Evolutionary conservation across 2,888 invertebrate species (phyloP), one percentile per base, ranked within the genome.

Genomic region (Abrostola triplasia): DNA sequence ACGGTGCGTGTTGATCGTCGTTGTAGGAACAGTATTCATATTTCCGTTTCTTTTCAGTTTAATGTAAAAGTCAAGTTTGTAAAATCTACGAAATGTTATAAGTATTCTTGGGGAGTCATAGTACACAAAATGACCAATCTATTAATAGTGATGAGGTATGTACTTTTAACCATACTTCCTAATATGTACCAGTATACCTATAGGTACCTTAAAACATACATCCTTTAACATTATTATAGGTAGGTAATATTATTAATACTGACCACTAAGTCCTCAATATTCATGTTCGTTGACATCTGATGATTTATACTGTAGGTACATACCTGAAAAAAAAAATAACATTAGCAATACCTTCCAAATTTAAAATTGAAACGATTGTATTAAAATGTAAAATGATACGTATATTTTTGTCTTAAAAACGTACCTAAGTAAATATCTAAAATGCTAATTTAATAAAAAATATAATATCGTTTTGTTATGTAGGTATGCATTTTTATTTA

Each of bases 311-410:
- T 6, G 41, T 24, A 24, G 24, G 24, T 74, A 79, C 73, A 59
- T 86, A 80, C 85, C 85, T 84, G 81, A 60, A 85, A 88, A 68
- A 59, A 66, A 80, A 71, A 79, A 59, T 11, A 5, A 47, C 13
- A 47, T 47, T 47, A 47, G 24, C 24, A 24, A 4, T 24, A 47
- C 13, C 5, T 10, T 13, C 6, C 7, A 13, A 1, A 4, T 24
- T 2, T 24, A 24, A 24, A 24, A 24, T 24, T 24, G 4, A 24
- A 24, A 2, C 24, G 24, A 24, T 24, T 24, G 4, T 24, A 24
- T 24, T 24, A 24, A 24, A 2, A 24, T 7, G 24, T 41, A 35
- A 35, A 62, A 59, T 51, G n/a, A 68, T 1, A 73, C 42, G 37
- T 67, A 37, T 40, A n/a, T n/a, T 10, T 9, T 24, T 4, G 4